Conservation (phyloP, 2,888 invertebrate genomes). For the Empis livida region DNA sequence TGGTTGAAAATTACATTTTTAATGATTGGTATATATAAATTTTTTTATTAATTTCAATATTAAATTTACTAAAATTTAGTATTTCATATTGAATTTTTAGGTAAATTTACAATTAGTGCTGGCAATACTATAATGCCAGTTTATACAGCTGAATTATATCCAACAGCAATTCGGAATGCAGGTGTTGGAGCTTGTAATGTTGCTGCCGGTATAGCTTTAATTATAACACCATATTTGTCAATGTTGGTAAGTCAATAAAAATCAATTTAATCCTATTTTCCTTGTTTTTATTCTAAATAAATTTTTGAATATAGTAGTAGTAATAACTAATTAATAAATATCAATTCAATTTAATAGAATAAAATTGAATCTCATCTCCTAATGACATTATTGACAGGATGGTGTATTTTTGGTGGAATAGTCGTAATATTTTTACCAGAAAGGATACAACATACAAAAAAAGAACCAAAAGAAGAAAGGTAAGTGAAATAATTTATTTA, state of each 20-base stretch:
- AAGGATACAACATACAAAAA: slow-evolving; percentile 38
- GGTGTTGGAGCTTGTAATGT: slow-evolving; percentile 65
- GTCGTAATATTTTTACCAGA: slow-evolving; percentile 65
- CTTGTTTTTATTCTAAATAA: too few species aligned
- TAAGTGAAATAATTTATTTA: slow-evolving; percentile 5
- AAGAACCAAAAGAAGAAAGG: slow-evolving; percentile 11
- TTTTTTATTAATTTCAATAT: background rate
- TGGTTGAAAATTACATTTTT: slow-evolving; percentile 61
- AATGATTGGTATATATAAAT: slow-evolving; percentile 50
- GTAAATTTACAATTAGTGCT: slow-evolving; percentile 62
- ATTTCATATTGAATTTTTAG: slow-evolving; percentile 17
- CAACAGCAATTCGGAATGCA: slow-evolving; percentile 54
- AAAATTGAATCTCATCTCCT: slow-evolving; percentile 52
- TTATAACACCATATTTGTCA: slow-evolving; percentile 63
- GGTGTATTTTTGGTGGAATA: slow-evolving; percentile 56
- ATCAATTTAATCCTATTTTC: too few species aligned
- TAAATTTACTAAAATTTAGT: slow-evolving; percentile 1
- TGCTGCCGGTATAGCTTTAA: slow-evolving; percentile 61
- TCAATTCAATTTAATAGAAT: slow-evolving; percentile 49
- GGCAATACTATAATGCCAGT: slow-evolving; percentile 70
- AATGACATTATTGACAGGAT: slow-evolving; percentile 54
- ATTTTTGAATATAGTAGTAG: too few species aligned
- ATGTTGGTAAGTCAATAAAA: slow-evolving; percentile 46
- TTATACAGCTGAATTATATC: slow-evolving; percentile 59
- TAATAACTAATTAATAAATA: too few species aligned